These are phyloP conservation scores for Orussus abietinus DNA, from an alignment of 1,140 invertebrate genomes.

Conservation along the genomic window DNA sequence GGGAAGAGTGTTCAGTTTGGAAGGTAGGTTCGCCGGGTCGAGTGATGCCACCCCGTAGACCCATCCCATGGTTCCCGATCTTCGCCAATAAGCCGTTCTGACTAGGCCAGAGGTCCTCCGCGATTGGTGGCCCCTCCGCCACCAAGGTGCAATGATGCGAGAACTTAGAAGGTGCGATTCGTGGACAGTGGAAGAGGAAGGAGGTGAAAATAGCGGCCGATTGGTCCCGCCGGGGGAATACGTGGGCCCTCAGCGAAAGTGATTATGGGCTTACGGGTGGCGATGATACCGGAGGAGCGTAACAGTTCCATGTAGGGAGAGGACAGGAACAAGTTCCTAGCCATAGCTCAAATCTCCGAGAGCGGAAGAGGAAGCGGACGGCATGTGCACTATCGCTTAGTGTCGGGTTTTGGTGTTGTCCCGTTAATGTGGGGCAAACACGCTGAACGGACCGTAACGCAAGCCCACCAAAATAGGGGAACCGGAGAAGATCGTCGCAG, in stretches of 20 bases:
- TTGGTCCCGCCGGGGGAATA: not conserved
- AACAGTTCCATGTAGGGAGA: too few species aligned
- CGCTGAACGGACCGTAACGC: not conserved
- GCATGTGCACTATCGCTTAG: too few species aligned
- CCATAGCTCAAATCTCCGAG: not conserved
- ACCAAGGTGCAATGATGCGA: constrained; percentile 28
- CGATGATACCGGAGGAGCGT: too few species aligned
- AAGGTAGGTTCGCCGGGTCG: too few species aligned
- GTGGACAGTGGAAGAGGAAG: constrained; percentile 20
- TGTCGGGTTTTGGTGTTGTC: too few species aligned
- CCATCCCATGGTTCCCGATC: constrained; percentile 21
- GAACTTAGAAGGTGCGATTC: constrained; percentile 21
- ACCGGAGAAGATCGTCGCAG: too few species aligned
- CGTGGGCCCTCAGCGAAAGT: not conserved
- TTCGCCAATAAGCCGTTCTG: constrained; percentile 22
- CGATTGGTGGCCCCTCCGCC: too few species aligned
- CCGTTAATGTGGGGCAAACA: too few species aligned
- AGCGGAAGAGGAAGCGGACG: too few species aligned
- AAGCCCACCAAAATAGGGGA: not conserved
- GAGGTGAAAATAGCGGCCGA: too few species aligned
- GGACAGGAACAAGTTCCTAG: too few species aligned
- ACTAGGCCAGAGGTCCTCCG: constrained; percentile 4
- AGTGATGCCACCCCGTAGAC: constrained; percentile 23
- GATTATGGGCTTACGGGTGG: not conserved
- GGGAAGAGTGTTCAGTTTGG: too few species aligned